These are phyloP conservation scores for Branchinecta sandiegonensis DNA, from an alignment of 2,888 invertebrate genomes.

Conservation along the genomic window DNA sequence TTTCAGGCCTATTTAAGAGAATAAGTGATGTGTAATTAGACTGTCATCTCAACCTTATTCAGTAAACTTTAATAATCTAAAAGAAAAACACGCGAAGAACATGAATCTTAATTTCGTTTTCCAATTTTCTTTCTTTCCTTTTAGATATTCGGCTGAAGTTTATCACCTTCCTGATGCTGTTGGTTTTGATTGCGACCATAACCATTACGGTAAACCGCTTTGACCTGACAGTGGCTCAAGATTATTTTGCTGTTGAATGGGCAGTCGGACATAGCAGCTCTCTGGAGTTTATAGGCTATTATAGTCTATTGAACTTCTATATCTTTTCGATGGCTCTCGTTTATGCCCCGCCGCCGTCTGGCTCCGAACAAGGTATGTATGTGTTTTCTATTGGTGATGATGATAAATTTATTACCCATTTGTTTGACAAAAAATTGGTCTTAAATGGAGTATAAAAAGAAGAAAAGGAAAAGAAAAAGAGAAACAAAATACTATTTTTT, in stretches of 20 bases:
- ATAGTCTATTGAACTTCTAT: slow-evolving; percentile 84
- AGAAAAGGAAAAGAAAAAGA: too few relatives aligned
- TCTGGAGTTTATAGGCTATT: slow-evolving; percentile 88
- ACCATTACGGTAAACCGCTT: slow-evolving; percentile 64
- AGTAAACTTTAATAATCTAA: too few relatives aligned
- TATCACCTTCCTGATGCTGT: slow-evolving; percentile 65
- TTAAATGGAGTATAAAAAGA: too few relatives aligned
- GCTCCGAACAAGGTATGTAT: background rate
- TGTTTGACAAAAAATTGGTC: too few relatives aligned
- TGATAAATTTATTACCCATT: background rate
- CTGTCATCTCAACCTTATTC: too few relatives aligned
- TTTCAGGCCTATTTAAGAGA: too few relatives aligned
- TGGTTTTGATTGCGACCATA: slow-evolving; percentile 58
- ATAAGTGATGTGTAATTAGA: too few relatives aligned
- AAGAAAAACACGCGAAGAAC: too few relatives aligned
- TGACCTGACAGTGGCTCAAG: slow-evolving; percentile 64
- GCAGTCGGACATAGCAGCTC: slow-evolving; percentile 77
- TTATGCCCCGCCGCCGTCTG: slow-evolving; percentile 51
- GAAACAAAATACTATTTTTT: too few relatives aligned
- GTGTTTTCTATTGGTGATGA: background rate
- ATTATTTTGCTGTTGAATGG: slow-evolving; percentile 80
- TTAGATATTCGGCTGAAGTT: slow-evolving; percentile 61
- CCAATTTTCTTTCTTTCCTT: background rate
- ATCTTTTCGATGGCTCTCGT: slow-evolving; percentile 85
- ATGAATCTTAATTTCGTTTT: too few relatives aligned